Base-by-base conservation (phyloP, 2,888 invertebrate species). In the Phortica magna region DNA sequence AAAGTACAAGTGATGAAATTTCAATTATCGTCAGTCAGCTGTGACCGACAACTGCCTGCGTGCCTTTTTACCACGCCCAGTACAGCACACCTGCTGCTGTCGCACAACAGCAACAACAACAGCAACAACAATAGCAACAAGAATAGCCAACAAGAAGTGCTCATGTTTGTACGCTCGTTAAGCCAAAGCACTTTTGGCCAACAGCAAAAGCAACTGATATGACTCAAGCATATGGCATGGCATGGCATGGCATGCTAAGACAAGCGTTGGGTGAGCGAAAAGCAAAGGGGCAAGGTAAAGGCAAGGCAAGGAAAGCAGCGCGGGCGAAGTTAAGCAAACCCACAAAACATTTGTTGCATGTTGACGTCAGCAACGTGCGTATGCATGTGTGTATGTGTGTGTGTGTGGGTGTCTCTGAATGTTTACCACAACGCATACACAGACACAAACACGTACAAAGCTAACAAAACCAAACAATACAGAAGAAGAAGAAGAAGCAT, bases 21-120 rank as follows among this genome's bases (percentile, higher is more conserved):
- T 86, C 89, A 86, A 86, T 86, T 86, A 89, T 86, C 85, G 85
- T 86, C 85, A 86, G 89, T 86, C 85, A 86, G 88, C 82, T 89
- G 89, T 83, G 85, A 31, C 31, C 19, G 41, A 55, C 83, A 77
- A 76, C 61, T 74, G 73, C 68, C 41, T 71, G 73, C 74, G 76
- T 64, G 55, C 42, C 68, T 72, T 74, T 74, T 74, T 86, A 77
- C 74, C 76, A 48, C 82, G 80, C 80, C 79, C 78, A 81, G 78
- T 70, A 73, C 64, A 57, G 83, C 83, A 88, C 83, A 88, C 86
- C 85, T 85, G 85, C 85, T 85, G 89, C 85, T 88, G 85, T 88
- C 89, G 84, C 81, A 87, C 81, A 84, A 86, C 81, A 80, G 82
- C 85, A 79, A 85, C 84, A 42, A 68, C 22, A 73, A 59, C 73